Percentiles rank a stretch among this genome's conserved stretches.
Evolutionary conservation across 2,888 invertebrate species (phyloP).

Genomic region (Argyresthia albistria): DNA sequence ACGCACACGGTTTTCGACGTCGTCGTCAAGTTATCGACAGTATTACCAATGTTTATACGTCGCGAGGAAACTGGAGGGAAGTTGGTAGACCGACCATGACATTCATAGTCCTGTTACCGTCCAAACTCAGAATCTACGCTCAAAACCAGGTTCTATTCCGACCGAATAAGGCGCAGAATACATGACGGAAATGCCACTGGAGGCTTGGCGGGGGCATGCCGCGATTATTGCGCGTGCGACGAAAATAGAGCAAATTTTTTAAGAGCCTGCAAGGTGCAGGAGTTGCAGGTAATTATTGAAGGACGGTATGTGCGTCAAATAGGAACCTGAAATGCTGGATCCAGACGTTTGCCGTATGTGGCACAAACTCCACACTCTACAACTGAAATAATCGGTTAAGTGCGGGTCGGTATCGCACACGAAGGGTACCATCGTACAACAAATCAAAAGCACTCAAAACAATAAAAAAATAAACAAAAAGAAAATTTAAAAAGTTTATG

Average conservation of each 20-base stretch:
- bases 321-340: too few species aligned
- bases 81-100: conserved; percentile 3
- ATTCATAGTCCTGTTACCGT: conserved; percentile 5
- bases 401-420: too few species aligned
- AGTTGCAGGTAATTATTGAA: not conserved
- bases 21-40: not conserved
- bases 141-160: not conserved
- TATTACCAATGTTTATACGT: not conserved
- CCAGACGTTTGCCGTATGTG: too few species aligned
- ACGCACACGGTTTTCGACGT: not conserved
- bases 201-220: conserved; percentile 5
- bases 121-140: not conserved
- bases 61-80: not conserved
- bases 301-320: too few species aligned
- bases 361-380: too few species aligned
- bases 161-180: not conserved
- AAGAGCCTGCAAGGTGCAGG: not conserved
- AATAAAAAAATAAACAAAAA: too few species aligned
- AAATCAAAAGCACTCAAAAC: too few species aligned
- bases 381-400: too few species aligned
- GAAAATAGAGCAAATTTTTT: conserved; percentile 1
- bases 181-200: not conserved
- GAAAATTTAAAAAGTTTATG: too few species aligned
- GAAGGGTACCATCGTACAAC: too few species aligned
- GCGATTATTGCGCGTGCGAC: not conserved